Conservation (phyloP, 2,888 invertebrate species). For the Nezara viridula region DNA sequence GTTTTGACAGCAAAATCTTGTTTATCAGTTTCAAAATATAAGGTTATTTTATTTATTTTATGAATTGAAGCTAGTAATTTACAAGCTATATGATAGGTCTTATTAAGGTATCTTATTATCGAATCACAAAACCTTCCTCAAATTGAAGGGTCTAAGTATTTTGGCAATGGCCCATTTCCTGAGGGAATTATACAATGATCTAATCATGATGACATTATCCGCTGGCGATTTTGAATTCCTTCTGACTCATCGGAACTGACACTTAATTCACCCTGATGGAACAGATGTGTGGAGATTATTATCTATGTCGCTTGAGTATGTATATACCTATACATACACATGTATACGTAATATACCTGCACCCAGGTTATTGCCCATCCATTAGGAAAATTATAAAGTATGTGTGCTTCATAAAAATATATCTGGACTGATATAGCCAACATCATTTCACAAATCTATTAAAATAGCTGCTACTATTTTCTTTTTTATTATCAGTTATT, state of each 20-base stretch:
- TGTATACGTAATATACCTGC: no score
- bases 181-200: conserved; percentile 6
- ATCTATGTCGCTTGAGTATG: not conserved
- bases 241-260: not conserved
- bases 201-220: conserved; percentile 38
- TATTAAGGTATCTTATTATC: not conserved
- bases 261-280: not conserved
- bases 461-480: no score
- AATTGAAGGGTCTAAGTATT: not conserved
- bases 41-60: not conserved
- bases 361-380: no score
- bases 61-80: not conserved
- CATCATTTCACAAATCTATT: no score
- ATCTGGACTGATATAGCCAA: no score
- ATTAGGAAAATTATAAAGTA: no score
- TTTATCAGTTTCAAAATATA: no score
- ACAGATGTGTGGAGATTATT: not conserved
- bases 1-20: no score
- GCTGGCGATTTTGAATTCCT: not conserved
- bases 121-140: not conserved
- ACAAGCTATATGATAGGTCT: not conserved
- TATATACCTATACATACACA: no score
- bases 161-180: conserved; percentile 5
- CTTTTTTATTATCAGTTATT: no score
- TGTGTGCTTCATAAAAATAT: not conserved